A percentile compares a stretch with the other conserved stretches of the same genome.
phyloP scores from a whole-genome alignment of 2,113 vertebrate genomes.

The Cinclus mexicanus region DNA sequence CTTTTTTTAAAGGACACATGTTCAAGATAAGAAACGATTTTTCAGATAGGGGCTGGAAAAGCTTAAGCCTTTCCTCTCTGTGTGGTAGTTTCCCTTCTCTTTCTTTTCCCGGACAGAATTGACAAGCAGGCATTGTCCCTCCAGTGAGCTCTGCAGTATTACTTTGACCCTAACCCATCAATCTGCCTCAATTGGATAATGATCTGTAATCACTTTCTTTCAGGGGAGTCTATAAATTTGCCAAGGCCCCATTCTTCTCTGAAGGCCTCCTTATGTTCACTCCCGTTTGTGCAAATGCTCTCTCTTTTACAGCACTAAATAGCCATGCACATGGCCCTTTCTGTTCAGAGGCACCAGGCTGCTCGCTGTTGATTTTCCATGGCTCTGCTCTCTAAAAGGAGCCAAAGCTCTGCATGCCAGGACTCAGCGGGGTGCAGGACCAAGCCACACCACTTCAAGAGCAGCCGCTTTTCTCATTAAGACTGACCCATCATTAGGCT shows the following conservation, averaged over 20 bases:
- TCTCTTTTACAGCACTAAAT: conserved; percentile 83
- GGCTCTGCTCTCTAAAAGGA: conserved; percentile 79
- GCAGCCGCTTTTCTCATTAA: conserved; percentile 87
- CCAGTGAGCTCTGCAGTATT: conserved; percentile 91
- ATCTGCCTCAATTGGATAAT: conserved; percentile 99
- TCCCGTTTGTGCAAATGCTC: conserved; percentile 88
- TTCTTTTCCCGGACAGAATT: conserved; percentile 73
- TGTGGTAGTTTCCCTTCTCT: conserved; percentile 70
- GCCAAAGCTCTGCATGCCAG: conserved; percentile 82
- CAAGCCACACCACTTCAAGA: conserved; percentile 76
- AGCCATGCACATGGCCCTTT: conserved; percentile 84
- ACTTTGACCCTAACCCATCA: conserved; percentile 99
- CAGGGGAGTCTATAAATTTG: conserved; percentile 99
- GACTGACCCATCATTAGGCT: conserved; percentile 89
- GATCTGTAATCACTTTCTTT: conserved; percentile 99
- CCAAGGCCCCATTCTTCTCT: conserved; percentile 90
- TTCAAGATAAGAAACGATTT: conserved; percentile 50
- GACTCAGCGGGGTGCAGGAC: conserved; percentile 78
- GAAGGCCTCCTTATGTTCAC: conserved; percentile 97
- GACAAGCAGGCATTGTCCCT: conserved; percentile 96
- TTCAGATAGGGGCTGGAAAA: conserved; percentile 52
- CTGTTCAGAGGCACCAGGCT: conserved; percentile 74
- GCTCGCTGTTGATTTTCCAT: conserved; percentile 87
- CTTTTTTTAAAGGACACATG: conserved; percentile 1
- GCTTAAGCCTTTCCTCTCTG: conserved; percentile 56